A percentile compares a stretch with the other conserved stretches of the same genome.
phyloP scores from a whole-genome alignment of 2,113 vertebrate species.

The Cebidichthys violaceus region DNA sequence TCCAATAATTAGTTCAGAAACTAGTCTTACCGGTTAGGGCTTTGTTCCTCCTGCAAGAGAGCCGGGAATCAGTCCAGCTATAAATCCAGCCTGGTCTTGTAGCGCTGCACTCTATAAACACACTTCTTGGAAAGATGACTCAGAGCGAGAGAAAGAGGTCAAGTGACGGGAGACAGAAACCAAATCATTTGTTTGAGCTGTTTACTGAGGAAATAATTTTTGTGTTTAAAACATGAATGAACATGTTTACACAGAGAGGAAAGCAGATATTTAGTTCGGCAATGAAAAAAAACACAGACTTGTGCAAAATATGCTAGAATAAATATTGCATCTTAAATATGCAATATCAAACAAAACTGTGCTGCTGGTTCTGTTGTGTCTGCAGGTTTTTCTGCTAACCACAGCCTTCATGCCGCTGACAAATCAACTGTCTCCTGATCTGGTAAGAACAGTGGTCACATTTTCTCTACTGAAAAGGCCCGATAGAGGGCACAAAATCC shows the following conservation, averaged over 20 bases:
- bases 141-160: not conserved
- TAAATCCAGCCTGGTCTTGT: constrained; percentile 8
- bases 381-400: constrained; percentile 63
- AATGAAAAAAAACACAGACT: not conserved
- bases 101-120: not conserved
- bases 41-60: not conserved
- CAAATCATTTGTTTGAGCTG: not conserved
- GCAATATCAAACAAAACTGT: constrained; percentile 2
- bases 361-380: constrained; percentile 50
- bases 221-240: not conserved
- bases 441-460: not conserved
- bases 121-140: constrained; percentile 41
- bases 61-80: not conserved
- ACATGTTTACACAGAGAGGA: not conserved
- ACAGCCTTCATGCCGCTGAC: constrained; percentile 16
- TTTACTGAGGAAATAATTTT: not conserved
- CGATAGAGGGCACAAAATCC: no score
- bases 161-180: constrained; percentile 3
- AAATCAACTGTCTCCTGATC: not conserved
- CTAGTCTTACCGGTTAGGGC: constrained; percentile 11
- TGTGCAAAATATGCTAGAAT: not conserved
- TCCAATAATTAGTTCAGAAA: not conserved
- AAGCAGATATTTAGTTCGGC: not conserved
- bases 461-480: no score
- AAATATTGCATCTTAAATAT: not conserved